phyloP scores from a whole-genome alignment of 2,113 vertebrate genomes.

The Gasterosteus nipponicus region DNA sequence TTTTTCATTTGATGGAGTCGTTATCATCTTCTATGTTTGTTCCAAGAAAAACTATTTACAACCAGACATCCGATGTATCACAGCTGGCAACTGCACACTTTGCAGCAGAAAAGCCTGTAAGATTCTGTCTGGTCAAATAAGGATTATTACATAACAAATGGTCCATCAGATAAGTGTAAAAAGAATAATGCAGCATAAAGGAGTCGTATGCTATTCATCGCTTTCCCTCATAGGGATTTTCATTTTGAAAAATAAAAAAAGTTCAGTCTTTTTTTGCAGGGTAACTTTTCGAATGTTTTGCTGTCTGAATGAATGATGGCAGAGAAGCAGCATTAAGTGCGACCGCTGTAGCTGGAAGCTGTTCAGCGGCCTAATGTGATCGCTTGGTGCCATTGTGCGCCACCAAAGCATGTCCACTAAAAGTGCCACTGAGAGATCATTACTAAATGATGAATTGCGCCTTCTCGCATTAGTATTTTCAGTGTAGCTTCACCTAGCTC shows the following conservation, averaged over 20 bases:
- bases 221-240: not conserved
- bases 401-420: too few species aligned
- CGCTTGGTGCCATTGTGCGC: too few species aligned
- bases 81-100: not conserved
- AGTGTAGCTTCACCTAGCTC: not conserved
- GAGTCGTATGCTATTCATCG: not conserved
- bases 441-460: not conserved
- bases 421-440: too few species aligned
- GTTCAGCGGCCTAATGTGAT: too few species aligned
- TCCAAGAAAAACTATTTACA: not conserved
- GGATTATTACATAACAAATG: not conserved
- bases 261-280: too few species aligned
- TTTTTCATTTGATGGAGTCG: conserved; percentile 5
- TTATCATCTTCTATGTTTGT: conserved; percentile 2
- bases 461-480: not conserved
- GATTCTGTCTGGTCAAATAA: not conserved
- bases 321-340: too few species aligned
- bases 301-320: too few species aligned
- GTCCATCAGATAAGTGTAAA: not conserved
- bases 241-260: not conserved
- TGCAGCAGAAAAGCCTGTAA: fast-evolving
- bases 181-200: not conserved
- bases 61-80: not conserved
- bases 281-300: too few species aligned
- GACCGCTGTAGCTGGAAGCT: too few species aligned